Conservation (phyloP, 2,888 invertebrate genomes). For the Neoitamus cyanurus region DNA sequence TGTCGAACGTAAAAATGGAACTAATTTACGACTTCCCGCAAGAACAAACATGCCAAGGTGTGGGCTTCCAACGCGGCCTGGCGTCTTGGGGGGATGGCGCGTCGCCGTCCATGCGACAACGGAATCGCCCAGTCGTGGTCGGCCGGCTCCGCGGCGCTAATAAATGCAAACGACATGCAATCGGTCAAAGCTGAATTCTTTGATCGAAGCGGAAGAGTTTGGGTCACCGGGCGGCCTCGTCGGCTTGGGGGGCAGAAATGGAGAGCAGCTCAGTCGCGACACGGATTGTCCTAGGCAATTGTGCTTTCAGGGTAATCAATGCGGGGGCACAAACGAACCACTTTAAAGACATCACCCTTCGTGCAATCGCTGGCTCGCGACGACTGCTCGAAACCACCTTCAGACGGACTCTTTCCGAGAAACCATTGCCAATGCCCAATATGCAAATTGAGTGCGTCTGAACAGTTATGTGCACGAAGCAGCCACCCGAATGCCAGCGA, state of each 20-base stretch:
- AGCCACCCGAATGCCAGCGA: not conserved
- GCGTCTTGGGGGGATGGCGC: not conserved
- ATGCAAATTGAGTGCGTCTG: conserved; percentile 33
- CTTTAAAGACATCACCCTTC: not conserved
- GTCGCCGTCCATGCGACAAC: not conserved
- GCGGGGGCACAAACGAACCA: not conserved
- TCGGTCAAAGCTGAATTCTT: conserved; percentile 36
- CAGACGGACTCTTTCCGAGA: not conserved
- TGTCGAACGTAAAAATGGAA: conserved; percentile 13
- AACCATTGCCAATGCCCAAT: not conserved
- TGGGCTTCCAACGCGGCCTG: not conserved
- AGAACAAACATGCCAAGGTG: conserved; percentile 30
- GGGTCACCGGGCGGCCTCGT: not conserved
- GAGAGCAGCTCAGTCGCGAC: not conserved
- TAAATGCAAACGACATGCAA: conserved; percentile 42
- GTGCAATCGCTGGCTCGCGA: not conserved
- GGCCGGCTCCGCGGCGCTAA: not conserved
- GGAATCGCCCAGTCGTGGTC: not conserved
- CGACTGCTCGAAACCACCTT: not conserved
- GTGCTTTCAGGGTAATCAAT: not conserved
- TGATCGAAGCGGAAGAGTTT: conserved; percentile 2
- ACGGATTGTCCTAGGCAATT: not conserved
- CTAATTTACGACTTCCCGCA: conserved; percentile 29
- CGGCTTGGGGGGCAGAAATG: not conserved
- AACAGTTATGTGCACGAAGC: not conserved